Percentiles rank a stretch among this genome's conserved stretches.
Evolutionary conservation across 2,797 vertebrate genomes (phyloP).

Genomic region (Pangasius sanitwongsei): DNA sequence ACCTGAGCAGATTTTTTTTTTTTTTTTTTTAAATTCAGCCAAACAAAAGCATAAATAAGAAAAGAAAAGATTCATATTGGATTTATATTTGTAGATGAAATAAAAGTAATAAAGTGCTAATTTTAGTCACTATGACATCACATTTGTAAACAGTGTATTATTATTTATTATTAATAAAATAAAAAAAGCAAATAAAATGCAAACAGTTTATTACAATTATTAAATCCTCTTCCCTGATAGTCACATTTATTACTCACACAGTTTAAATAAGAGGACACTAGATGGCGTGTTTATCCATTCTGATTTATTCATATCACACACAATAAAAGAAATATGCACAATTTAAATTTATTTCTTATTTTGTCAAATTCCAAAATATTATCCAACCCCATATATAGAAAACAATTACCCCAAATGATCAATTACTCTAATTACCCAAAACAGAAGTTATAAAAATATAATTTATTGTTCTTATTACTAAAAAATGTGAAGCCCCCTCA

Average conservation of each 20-base stretch:
- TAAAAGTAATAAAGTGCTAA: background rate
- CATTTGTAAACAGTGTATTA: background rate
- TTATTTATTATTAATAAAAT: background rate
- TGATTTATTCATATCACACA: background rate
- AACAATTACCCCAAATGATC: background rate
- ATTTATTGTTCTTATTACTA: background rate
- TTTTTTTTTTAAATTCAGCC: too few relatives aligned
- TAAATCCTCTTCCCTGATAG: background rate
- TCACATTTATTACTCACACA: background rate
- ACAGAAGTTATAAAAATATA: background rate
- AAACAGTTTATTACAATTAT: background rate
- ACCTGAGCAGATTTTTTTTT: background rate
- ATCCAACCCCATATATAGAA: background rate
- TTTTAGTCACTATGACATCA: background rate
- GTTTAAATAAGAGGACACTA: background rate
- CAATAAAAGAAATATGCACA: background rate
- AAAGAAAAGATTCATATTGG: background rate
- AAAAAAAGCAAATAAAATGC: background rate
- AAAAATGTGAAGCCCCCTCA: background rate
- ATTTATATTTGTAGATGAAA: background rate
- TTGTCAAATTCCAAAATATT: background rate
- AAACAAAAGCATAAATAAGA: background rate
- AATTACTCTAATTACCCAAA: background rate
- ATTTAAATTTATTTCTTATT: background rate
- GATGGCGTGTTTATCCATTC: background rate